Evolutionary conservation across 1,140 invertebrate species (phyloP), one percentile per base, ranked within the genome.

Genomic region (Drosophila grimshawi): DNA sequence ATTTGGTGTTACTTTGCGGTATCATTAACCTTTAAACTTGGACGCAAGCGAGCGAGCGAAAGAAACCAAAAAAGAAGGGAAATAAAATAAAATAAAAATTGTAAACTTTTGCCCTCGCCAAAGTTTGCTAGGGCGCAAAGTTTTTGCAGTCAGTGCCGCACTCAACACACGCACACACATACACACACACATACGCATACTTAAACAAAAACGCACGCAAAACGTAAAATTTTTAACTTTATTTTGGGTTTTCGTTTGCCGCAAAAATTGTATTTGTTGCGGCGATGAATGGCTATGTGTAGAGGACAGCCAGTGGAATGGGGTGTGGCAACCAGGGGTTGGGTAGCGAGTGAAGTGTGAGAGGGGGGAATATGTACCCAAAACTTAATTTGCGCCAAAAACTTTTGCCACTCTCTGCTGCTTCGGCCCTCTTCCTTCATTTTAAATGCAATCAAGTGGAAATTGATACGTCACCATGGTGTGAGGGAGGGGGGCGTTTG

Each of bases 21-120:
- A 88, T 88, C 85, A 88, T 88, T 88, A 89, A 88, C 83, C 85
- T 88, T 88, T 89, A 88, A 88, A 88, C 83, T 89, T 89, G 83
- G 55, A 63, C 59, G 75, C 65, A 52, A 76, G 65, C 69, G 65
- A 74, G 81, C 68, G 63, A 78, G 19, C n/a, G 3, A 39, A 11
- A 29, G 29, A 11, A n/a, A 33, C 3, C 29, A 53, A 37, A 37
- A 53, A 27, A 39, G 6, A 52, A 35, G 10, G 6, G 32, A 46
- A 10, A 33, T 45, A 46, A 43, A 67, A 53, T 3, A 52, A 48
- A 33, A 35, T 33, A 46, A 73, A 76, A 77, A 89, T 80, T 89
- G 77, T 89, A 88, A 88, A 89, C 85, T 88, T 88, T 88, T 88
- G 73, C 85, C 78, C 85, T 83, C 77, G 77, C 52, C 57, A 65